phyloP scores from a whole-genome alignment of 35 echinoderm and acorn worm species.

The Strongylocentrotus purpuratus region DNA sequence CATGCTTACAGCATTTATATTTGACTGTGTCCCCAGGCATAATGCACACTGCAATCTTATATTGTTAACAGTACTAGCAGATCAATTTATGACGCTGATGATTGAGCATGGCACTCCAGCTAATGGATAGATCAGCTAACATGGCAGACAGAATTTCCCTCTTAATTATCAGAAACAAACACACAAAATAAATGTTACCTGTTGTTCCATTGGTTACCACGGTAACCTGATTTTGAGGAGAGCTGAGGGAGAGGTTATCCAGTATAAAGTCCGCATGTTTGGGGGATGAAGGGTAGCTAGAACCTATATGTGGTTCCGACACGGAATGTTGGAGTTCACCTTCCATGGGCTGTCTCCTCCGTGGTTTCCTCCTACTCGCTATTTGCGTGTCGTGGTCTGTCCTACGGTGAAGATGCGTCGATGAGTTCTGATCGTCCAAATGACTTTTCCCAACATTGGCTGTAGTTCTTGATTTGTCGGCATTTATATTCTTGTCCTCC shows the following conservation, averaged over 20 bases:
- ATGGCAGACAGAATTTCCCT: neutral
- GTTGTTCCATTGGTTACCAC: neutral
- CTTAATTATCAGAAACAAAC: neutral
- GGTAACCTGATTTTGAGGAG: neutral
- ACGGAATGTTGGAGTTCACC: constrained; percentile 21
- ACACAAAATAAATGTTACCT: neutral
- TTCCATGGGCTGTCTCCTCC: neutral
- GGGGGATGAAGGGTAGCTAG: neutral
- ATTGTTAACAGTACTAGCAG: neutral
- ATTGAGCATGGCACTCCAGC: neutral
- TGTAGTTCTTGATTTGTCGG: neutral
- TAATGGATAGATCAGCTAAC: neutral
- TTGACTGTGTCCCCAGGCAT: too few relatives aligned
- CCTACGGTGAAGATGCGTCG: neutral
- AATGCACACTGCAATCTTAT: neutral
- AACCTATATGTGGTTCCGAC: constrained; percentile 32
- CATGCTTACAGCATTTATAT: too few relatives aligned
- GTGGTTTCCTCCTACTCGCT: neutral
- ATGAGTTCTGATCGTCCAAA: neutral
- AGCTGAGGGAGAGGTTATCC: constrained; percentile 32
- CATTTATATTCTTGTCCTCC: neutral
- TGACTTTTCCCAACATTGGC: neutral
- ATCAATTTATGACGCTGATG: neutral
- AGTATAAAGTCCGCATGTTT: neutral
- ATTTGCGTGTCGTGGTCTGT: constrained; percentile 18